These are phyloP conservation scores for Cygnus olor DNA, from an alignment of 2,797 vertebrate genomes.

Conservation along the genomic window DNA sequence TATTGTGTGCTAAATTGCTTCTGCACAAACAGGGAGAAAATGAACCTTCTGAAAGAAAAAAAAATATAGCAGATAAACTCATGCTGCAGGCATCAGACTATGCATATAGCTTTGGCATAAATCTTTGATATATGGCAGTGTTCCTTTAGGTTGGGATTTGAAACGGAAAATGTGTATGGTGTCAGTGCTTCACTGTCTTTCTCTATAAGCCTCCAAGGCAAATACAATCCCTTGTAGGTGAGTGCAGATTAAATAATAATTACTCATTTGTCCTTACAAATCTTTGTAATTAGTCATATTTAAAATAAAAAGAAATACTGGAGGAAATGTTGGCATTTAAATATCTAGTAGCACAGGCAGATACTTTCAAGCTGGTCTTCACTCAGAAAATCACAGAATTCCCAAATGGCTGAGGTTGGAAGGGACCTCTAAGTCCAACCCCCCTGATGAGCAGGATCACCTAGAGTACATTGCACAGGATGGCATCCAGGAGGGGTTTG, in stretches of 20 bases:
- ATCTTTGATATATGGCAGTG: accelerated
- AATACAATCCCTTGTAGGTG: background rate
- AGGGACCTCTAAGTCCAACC: too few relatives aligned
- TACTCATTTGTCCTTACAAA: background rate
- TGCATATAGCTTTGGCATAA: background rate
- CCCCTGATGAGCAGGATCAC: too few relatives aligned
- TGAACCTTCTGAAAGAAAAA: background rate
- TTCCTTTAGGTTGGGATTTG: background rate
- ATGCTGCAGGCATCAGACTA: background rate
- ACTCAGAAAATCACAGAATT: background rate
- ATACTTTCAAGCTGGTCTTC: background rate
- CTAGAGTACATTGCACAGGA: too few relatives aligned
- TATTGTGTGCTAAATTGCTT: background rate
- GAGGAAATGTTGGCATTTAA: background rate
- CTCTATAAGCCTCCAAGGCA: background rate
- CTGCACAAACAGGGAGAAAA: background rate
- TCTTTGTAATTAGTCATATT: background rate
- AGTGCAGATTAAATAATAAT: background rate
- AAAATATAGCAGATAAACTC: background rate
- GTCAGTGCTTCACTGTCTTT: background rate
- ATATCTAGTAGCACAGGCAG: background rate
- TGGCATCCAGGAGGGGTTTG: too few relatives aligned
- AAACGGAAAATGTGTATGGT: background rate
- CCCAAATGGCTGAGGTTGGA: too few relatives aligned
- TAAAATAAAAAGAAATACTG: background rate